Conservation (phyloP, 2,113 vertebrate species). For the Sprattus sprattus region DNA sequence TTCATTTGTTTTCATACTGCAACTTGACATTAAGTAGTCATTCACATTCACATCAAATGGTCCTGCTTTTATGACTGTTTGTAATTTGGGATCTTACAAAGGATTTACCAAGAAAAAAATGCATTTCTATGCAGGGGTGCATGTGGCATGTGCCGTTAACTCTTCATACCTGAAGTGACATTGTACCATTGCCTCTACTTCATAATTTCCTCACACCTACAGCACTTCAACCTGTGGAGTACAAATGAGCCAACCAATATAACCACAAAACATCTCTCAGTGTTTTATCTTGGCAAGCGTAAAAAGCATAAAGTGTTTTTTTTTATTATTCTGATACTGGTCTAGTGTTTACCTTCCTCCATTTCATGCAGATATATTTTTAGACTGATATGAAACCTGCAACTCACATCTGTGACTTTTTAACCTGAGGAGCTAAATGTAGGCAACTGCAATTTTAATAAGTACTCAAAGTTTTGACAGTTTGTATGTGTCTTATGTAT, state of each 20-base stretch:
- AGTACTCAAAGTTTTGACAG: neutral
- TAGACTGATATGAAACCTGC: neutral
- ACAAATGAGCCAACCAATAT: no score
- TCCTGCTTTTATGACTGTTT: no score
- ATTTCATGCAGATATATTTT: neutral
- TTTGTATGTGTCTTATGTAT: conserved; percentile 7
- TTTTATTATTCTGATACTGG: no score
- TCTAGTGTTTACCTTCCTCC: no score
- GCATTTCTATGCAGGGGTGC: neutral
- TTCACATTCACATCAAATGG: neutral
- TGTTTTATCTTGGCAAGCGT: no score
- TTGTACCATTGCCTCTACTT: no score
- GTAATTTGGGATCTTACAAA: no score
- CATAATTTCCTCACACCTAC: no score
- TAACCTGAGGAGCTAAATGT: neutral
- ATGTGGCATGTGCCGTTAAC: neutral
- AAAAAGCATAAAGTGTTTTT: no score
- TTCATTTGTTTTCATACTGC: neutral
- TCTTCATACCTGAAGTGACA: no score
- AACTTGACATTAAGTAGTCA: neutral
- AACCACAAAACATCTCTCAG: no score
- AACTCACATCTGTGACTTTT: neutral
- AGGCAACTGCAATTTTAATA: neutral
- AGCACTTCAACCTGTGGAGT: no score
- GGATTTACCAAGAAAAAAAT: neutral